These are phyloP conservation scores for Arizona elegans DNA, from an alignment of 2,113 vertebrate species.

Conservation along the genomic window DNA sequence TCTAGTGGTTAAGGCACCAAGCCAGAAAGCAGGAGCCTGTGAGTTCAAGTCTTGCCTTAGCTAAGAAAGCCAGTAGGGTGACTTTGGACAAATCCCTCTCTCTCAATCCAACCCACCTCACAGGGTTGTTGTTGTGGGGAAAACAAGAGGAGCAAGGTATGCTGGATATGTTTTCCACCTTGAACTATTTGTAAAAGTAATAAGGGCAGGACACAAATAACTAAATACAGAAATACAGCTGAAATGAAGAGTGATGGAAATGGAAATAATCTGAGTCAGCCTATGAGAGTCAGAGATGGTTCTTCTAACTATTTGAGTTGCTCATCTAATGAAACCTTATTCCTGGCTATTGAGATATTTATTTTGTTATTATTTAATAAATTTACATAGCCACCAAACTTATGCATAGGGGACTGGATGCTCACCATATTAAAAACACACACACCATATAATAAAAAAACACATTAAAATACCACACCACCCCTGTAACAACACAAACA, in stretches of 20 bases:
- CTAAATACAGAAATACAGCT: not conserved
- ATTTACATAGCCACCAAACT: not conserved
- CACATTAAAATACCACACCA: not conserved
- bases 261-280: not conserved
- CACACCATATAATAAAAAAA: not conserved
- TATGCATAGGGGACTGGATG: not conserved
- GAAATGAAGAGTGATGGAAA: not conserved
- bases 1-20: not conserved
- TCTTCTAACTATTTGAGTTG: not conserved
- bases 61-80: not conserved
- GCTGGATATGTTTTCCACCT: not conserved
- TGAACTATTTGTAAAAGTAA: not conserved
- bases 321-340: not conserved
- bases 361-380: not conserved
- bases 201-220: not conserved
- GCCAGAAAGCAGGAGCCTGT: not conserved
- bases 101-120: not conserved
- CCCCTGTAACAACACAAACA: not conserved
- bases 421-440: not conserved
- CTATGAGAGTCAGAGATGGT: not conserved
- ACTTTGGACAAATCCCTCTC: not conserved
- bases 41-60: not conserved
- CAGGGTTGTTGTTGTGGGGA: not conserved
- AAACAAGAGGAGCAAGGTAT: not conserved
- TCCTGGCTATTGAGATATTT: not conserved